phyloP scores from a whole-genome alignment of 2,797 vertebrate species.

The Rhinophrynus dorsalis region DNA sequence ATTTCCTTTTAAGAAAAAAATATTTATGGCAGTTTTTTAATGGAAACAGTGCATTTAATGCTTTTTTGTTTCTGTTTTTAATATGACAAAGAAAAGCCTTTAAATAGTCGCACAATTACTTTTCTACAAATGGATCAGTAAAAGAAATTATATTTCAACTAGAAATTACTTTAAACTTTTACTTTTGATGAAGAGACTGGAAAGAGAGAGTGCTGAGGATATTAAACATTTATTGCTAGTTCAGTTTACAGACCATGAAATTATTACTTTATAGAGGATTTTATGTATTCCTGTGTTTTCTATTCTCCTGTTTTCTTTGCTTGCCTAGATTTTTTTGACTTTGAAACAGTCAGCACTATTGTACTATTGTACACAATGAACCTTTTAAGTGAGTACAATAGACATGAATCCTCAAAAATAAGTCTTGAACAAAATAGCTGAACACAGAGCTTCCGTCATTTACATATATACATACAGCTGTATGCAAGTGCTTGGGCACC shows the following conservation, averaged over 20 bases:
- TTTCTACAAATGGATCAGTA: neutral
- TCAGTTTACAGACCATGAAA: conserved; percentile 47
- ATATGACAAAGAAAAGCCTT: conserved; percentile 17
- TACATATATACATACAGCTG: too few relatives aligned
- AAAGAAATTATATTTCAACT: conserved; percentile 28
- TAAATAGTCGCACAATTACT: conserved; percentile 25
- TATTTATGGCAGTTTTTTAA: neutral
- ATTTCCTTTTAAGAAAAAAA: neutral
- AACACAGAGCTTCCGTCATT: too few relatives aligned
- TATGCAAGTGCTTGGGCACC: too few relatives aligned
- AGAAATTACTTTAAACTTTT: conserved; percentile 29
- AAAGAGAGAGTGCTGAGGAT: conserved; percentile 27
- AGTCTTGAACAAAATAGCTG: too few relatives aligned
- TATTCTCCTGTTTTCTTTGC: conserved; percentile 8
- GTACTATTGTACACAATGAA: neutral
- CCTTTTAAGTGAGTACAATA: neutral
- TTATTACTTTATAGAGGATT: conserved; percentile 40
- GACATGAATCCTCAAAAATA: neutral
- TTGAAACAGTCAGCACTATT: neutral
- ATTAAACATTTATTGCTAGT: conserved; percentile 45
- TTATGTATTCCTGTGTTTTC: conserved; percentile 34
- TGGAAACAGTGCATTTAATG: conserved; percentile 1
- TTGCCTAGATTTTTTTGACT: neutral
- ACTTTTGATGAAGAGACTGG: conserved; percentile 39
- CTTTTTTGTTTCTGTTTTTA: conserved; percentile 19